Conservation (phyloP, 2,888 invertebrate species). For the Auanema freiburgensis region DNA sequence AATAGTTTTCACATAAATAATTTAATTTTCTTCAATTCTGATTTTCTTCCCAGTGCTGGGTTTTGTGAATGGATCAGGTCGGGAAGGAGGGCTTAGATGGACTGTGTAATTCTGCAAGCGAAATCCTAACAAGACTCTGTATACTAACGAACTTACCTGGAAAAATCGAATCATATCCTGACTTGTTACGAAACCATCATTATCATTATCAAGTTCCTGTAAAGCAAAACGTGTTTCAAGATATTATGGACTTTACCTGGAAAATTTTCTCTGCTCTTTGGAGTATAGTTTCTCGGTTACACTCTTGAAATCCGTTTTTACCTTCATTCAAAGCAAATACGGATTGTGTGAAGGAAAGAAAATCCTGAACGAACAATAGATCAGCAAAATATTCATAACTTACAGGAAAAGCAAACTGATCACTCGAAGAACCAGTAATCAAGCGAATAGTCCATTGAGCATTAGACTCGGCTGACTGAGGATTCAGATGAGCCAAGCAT, state of each 20-base stretch:
- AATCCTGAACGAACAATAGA: conserved; percentile 37
- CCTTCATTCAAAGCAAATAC: conserved; percentile 49
- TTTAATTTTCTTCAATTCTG: too few relatives aligned
- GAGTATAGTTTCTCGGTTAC: conserved; percentile 38
- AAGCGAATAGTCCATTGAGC: conserved; percentile 57
- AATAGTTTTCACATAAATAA: too few relatives aligned
- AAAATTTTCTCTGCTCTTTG: conserved; percentile 45
- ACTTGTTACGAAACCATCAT: conserved; percentile 39
- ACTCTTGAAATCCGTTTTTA: conserved; percentile 23
- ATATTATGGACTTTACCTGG: conserved; percentile 7
- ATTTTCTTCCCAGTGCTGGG: too few relatives aligned
- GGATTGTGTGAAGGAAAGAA: conserved; percentile 53
- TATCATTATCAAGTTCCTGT: conserved; percentile 38
- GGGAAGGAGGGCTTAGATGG: too few relatives aligned
- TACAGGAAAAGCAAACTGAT: conserved; percentile 41
- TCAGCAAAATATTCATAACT: neutral
- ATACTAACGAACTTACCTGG: too few relatives aligned
- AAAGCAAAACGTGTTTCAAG: conserved; percentile 1
- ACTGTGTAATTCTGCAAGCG: too few relatives aligned
- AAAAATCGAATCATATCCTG: conserved; percentile 43
- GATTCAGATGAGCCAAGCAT: conserved; percentile 35
- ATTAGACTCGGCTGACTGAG: conserved; percentile 42
- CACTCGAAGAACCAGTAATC: conserved; percentile 45
- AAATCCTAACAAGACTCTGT: too few relatives aligned
- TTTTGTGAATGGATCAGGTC: too few relatives aligned